Conservation (phyloP, 1,140 invertebrate species). For the Anthonomus grandis region DNA sequence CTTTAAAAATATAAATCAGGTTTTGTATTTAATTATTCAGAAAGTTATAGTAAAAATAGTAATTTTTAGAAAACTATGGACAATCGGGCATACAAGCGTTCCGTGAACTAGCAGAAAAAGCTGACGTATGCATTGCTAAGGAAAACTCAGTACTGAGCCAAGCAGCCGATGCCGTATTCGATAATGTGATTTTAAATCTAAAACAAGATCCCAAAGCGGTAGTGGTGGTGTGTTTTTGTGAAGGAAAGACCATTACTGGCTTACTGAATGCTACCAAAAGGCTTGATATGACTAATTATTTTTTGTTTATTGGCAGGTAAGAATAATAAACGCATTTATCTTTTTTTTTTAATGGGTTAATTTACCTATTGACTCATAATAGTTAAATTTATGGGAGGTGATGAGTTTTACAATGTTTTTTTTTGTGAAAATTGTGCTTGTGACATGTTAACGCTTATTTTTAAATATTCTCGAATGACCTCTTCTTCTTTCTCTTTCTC, state of each 20-base stretch:
- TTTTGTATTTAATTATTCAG: no score
- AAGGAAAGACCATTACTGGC: constrained; percentile 69
- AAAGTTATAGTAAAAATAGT: background rate
- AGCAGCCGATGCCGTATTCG: constrained; percentile 60
- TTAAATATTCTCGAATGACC: no score
- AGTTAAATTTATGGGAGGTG: no score
- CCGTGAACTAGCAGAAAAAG: constrained; percentile 61
- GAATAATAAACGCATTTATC: no score
- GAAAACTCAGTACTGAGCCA: constrained; percentile 65
- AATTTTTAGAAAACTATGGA: constrained; percentile 70
- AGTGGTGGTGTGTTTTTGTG: constrained; percentile 83
- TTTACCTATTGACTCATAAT: no score
- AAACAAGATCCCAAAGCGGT: constrained; percentile 57
- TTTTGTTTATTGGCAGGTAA: constrained; percentile 69
- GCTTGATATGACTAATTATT: constrained; percentile 59
- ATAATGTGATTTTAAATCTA: constrained; percentile 59
- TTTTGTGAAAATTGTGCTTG: no score
- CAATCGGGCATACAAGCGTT: constrained; percentile 77
- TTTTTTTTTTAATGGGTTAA: no score
- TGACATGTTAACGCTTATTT: no score
- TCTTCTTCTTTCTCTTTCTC: no score
- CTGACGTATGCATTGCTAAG: constrained; percentile 71
- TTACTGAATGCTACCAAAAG: constrained; percentile 65
- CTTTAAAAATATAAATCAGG: no score
- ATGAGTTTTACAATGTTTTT: no score